Evolutionary conservation across 2,888 invertebrate species (phyloP).

Genomic region (Cyclophora albipunctata): DNA sequence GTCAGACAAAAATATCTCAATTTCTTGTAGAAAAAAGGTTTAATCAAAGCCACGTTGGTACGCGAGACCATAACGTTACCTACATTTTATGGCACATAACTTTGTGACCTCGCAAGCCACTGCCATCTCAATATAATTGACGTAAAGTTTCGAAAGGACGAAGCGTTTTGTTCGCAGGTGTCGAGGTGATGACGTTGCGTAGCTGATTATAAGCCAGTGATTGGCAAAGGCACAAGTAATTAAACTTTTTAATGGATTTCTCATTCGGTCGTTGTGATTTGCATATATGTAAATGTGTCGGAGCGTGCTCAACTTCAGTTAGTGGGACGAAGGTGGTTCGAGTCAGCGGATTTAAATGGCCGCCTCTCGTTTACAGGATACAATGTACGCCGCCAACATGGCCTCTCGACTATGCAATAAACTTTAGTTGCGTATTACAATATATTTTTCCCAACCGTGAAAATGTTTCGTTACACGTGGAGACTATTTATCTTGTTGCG

Average conservation of each 20-base stretch:
- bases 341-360: conserved; percentile 44
- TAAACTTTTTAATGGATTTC: conserved; percentile 42
- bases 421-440: too few relatives aligned
- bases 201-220: conserved; percentile 6
- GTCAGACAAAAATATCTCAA: neutral
- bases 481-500: too few relatives aligned
- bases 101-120: conserved; percentile 8
- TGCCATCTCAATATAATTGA: conserved; percentile 8
- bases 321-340: conserved; percentile 19
- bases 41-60: conserved; percentile 11
- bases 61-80: conserved; percentile 6
- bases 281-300: conserved; percentile 43
- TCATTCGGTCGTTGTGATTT: conserved; percentile 29
- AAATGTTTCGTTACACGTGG: too few relatives aligned
- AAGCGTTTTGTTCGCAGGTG: conserved; percentile 1
- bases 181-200: conserved; percentile 4
- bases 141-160: conserved; percentile 7
- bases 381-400: too few relatives aligned
- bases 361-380: conserved; percentile 7
- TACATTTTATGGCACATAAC: conserved; percentile 14
- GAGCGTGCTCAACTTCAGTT: conserved; percentile 29
- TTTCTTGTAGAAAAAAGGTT: conserved; percentile 3
- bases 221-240: conserved; percentile 27
- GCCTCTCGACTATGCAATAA: too few relatives aligned
- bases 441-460: too few relatives aligned